Evolutionary conservation across 2,113 vertebrate genomes (phyloP), one percentile per base, ranked within the genome.

Genomic region (Xiphophorus couchianus): DNA sequence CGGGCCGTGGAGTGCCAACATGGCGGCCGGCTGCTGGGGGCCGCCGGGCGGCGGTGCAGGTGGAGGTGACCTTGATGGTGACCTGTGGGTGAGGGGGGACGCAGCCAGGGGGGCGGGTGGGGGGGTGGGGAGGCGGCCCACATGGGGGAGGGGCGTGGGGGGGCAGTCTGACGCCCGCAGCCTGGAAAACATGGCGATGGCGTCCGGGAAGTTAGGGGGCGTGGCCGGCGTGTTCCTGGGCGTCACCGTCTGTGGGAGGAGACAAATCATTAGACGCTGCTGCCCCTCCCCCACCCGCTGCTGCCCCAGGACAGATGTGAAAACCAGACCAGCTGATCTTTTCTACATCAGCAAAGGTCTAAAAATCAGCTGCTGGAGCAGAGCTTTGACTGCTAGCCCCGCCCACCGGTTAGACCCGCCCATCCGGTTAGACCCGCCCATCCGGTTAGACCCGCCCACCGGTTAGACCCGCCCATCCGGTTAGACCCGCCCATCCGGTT

Each of bases 121-220:
- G 0, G 97, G 96, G 96, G 83, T 95, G 95, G 91, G 0, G 97
- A 96, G 5, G 96, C 94, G 15, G 96, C 96, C 97, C 97, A 97
- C 66, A 83, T 86, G 0, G 95, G 96, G 1, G 83, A 78, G 37
- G 13, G 93, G 88, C 64, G 84, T 88, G 0, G 95, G 96, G 1
- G 96, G 10, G 62, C 93, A 95, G 48, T 99, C 97, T 0, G 97
- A 97, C 39, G 97, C 90, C 0, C 96, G 94, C 44, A 99, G 95
- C 90, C 97, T 97, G 89, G 97, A 97, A 95, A 99, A 99, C 97
- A 98, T 99, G 89, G 96, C 95, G 90, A 99, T 95, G 4, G 97
- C 95, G 1, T 98, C 97, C 0, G 97, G 97, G 92, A 99, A 99
- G 95, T 97, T 98, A 64, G 97, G 97, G 0, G 97, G 97, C 0